Base-by-base conservation (phyloP, 2,888 invertebrate species). In the Gerris lacustris region DNA sequence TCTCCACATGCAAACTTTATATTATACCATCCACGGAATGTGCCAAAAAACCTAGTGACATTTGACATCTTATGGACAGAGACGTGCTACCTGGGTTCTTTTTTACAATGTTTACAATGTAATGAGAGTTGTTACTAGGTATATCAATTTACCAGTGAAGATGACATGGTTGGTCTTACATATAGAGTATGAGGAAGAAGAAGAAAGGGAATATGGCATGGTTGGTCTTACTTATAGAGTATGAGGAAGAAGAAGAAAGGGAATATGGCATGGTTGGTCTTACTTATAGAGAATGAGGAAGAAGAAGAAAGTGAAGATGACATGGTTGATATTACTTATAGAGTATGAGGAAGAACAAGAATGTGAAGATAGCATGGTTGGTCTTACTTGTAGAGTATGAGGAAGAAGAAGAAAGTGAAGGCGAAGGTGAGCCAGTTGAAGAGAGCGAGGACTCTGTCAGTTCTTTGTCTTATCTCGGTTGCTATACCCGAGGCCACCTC, bases 241-340 rank as follows among this genome's bases (percentile, higher is more conserved):
- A 44, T 67, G 66, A 69, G 15, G 15, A n/a, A 66, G 15, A 55
- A 70, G 44, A 44, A 68, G 11, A 43, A n/a, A 47, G 45, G 6
- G 18, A 45, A n/a, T 45, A 66, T n/a, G 31, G 5, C 66, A 66
- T 69, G 18, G 17, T 63, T 43, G 67, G 31, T 4, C 70, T 77
- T 77, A 87, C 89, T 85, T 86, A 72, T 87, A 82, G 69, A 89
- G 80, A 76, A 89, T 84, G 68, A 87, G 83, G 68, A 88, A 77
- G 66, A 88, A 80, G 74, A 88, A 88, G 68, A 88, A 78, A 31
- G 31, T 31, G 4, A 31, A 2, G 31, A 70, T 31, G 31, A 31
- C 1, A 45, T 45, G 0, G 31, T 47, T 44, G 6, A 43, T 11
- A 7, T 17, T 18, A 31, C 7, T 43, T 64, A n/a, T 31, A n/a